phyloP scores from a whole-genome alignment of 2,888 invertebrate genomes.

The Dichetophora obliterata region DNA sequence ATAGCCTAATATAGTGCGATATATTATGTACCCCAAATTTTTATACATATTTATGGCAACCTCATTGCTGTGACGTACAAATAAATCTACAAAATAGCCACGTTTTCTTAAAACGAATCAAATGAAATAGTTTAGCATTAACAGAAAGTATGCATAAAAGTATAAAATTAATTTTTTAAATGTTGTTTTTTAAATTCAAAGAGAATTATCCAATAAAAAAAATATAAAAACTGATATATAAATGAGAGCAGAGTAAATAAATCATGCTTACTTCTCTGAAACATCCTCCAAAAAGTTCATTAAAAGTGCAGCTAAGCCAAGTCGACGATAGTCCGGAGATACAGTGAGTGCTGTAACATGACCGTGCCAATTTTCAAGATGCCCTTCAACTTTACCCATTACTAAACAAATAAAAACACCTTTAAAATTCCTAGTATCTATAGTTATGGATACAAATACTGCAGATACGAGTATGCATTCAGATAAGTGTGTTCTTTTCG shows the following conservation, averaged over 20 bases:
- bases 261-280: conserved; percentile 91
- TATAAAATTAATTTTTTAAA: too few species aligned
- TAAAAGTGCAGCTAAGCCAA: conserved; percentile 91
- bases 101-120: conserved; percentile 80
- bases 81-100: conserved; percentile 97
- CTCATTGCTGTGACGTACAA: conserved; percentile 97
- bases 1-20: conserved; percentile 96
- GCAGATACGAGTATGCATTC: too few species aligned
- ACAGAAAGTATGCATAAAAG: neutral
- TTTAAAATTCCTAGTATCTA: too few species aligned
- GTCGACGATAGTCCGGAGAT: conserved; percentile 91
- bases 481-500: too few species aligned
- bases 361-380: conserved; percentile 97
- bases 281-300: conserved; percentile 96
- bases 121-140: neutral
- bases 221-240: too few species aligned
- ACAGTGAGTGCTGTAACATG: conserved; percentile 99
- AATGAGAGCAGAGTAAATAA: too few species aligned
- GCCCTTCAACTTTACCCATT: conserved; percentile 99
- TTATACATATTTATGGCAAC: conserved; percentile 98
- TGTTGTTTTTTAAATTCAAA: too few species aligned
- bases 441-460: too few species aligned
- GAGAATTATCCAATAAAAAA: too few species aligned
- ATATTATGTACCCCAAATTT: conserved; percentile 95
- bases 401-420: conserved; percentile 74